Conservation (phyloP, 1,140 invertebrate genomes). For the Nilaparvata lugens region DNA sequence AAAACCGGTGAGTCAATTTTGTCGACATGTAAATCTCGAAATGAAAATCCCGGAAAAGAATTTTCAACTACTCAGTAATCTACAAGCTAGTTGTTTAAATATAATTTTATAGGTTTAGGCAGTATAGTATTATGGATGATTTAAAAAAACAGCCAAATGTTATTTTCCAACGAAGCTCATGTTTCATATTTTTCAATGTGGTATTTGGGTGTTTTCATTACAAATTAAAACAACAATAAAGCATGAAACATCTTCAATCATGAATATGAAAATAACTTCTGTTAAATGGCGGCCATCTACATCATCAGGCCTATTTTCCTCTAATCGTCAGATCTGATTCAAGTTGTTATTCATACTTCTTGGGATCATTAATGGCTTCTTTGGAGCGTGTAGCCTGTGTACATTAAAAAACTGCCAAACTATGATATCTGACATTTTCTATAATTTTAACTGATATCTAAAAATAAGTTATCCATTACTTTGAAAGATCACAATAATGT, state of each 20-base stretch:
- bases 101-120: background rate
- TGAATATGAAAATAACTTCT: no score
- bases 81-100: background rate
- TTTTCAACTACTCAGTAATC: background rate
- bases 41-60: background rate
- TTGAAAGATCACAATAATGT: background rate
- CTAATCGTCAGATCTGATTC: no score
- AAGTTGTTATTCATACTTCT: no score
- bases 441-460: background rate
- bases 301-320: no score
- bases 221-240: no score
- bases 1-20: slow-evolving; percentile 40
- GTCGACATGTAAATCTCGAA: background rate
- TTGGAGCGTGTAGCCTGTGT: no score
- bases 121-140: slow-evolving; percentile 8
- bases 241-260: no score
- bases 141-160: slow-evolving; percentile 3
- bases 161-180: no score
- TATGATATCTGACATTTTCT: background rate
- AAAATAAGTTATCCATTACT: background rate
- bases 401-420: background rate
- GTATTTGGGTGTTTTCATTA: no score
- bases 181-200: no score
- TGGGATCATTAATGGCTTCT: no score
- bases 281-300: no score